These are phyloP conservation scores for Pristionchus mayeri DNA, from an alignment of 2,888 invertebrate genomes.

Conservation along the genomic window DNA sequence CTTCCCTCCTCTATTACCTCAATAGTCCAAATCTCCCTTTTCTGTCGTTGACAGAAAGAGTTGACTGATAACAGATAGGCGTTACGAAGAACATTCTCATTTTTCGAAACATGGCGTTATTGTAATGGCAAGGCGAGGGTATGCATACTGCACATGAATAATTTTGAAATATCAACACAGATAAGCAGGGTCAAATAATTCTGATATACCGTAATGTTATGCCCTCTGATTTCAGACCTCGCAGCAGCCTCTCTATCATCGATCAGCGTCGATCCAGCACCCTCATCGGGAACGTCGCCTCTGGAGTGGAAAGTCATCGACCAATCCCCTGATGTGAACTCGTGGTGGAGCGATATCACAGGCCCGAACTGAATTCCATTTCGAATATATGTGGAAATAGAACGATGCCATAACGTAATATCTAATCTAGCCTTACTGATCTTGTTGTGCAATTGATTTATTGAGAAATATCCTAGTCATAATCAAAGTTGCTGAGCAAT, in stretches of 20 bases:
- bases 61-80: too few species aligned
- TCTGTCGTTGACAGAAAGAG: too few species aligned
- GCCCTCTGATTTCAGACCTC: neutral
- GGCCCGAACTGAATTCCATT: neutral
- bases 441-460: neutral
- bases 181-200: too few species aligned
- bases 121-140: too few species aligned
- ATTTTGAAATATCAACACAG: too few species aligned
- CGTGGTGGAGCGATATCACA: constrained; percentile 44
- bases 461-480: neutral
- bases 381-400: neutral
- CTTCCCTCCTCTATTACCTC: too few species aligned
- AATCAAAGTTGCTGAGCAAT: neutral
- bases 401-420: too few species aligned
- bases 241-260: constrained; percentile 26
- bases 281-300: neutral
- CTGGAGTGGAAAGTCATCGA: neutral
- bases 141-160: too few species aligned
- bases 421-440: neutral
- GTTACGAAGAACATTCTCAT: too few species aligned
- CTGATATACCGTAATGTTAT: too few species aligned
- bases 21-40: too few species aligned
- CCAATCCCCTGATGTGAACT: constrained; percentile 38
- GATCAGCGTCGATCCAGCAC: neutral
- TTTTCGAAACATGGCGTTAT: too few species aligned